Conservation (phyloP, 1,140 invertebrate genomes). For the Mesaphorura yosii region DNA sequence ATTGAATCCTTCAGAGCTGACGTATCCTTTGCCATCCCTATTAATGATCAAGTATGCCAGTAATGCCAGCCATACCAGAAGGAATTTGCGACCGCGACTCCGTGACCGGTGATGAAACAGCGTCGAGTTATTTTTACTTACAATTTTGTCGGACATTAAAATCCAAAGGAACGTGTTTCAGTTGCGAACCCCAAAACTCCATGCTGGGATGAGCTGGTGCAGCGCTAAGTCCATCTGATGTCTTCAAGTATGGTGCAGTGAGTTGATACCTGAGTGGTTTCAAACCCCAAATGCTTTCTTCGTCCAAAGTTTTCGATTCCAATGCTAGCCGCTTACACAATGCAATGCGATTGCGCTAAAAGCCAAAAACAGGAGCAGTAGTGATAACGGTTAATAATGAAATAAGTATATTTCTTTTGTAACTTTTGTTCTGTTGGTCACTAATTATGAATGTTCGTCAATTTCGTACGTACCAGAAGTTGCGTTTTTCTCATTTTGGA, state of each 20-base stretch:
- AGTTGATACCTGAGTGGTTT: conserved; percentile 1
- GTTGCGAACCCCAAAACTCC: not conserved
- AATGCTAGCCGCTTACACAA: too few relatives aligned
- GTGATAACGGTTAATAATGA: too few relatives aligned
- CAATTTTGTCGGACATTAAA: not conserved
- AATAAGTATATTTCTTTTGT: too few relatives aligned
- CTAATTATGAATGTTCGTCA: too few relatives aligned
- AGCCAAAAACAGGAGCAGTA: too few relatives aligned
- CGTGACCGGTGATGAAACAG: not conserved
- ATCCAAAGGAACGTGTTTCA: not conserved
- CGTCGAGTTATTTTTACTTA: not conserved
- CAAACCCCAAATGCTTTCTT: conserved; percentile 5
- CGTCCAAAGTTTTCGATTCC: too few relatives aligned
- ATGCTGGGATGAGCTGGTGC: not conserved
- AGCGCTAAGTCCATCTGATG: not conserved
- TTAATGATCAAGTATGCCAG: not conserved
- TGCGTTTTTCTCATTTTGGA: too few relatives aligned
- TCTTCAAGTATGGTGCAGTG: conserved; percentile 1
- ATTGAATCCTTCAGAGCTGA: not conserved
- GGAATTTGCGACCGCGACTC: not conserved
- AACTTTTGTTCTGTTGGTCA: too few relatives aligned
- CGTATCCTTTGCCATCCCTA: not conserved
- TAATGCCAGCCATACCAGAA: not conserved
- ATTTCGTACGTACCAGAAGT: too few relatives aligned
- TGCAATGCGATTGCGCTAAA: too few relatives aligned